phyloP scores from a whole-genome alignment of 35 echinoderm and acorn worm species.

The Heliocidaris erythrogramma region DNA sequence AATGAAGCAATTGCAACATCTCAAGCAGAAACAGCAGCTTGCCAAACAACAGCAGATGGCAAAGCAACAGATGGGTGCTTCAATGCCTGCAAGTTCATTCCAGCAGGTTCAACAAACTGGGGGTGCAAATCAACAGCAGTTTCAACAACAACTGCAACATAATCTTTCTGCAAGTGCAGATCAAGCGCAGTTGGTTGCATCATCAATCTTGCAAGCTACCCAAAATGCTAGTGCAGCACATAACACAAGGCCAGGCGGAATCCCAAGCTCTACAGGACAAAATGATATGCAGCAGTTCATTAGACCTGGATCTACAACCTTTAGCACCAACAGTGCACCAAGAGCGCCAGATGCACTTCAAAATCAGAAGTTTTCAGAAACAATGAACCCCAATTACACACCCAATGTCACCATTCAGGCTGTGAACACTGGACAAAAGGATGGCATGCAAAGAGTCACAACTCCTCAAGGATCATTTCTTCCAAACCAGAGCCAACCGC shows the following conservation, averaged over 20 bases:
- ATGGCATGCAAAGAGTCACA: background rate
- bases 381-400: slow-evolving; percentile 36
- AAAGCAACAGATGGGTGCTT: slow-evolving; percentile 52
- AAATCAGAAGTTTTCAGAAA: background rate
- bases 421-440: background rate
- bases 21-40: slow-evolving; percentile 49
- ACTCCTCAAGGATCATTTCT: background rate
- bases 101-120: slow-evolving; percentile 47
- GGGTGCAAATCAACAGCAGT: slow-evolving; percentile 13
- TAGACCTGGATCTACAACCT: slow-evolving; percentile 5
- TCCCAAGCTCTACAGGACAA: background rate
- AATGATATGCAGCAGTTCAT: background rate
- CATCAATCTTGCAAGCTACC: slow-evolving; percentile 29
- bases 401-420: slow-evolving; percentile 39
- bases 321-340: background rate
- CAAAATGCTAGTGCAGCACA: slow-evolving; percentile 16
- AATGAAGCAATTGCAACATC: slow-evolving; percentile 32
- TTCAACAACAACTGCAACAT: background rate
- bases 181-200: slow-evolving; percentile 33
- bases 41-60: slow-evolving; percentile 37
- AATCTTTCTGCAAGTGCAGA: slow-evolving; percentile 34
- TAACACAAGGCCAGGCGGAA: background rate
- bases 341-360: background rate
- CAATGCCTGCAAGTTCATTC: slow-evolving; percentile 19
- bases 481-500: background rate